These are phyloP conservation scores for Drosophila auraria DNA, from an alignment of 1,140 invertebrate species.

Conservation along the genomic window DNA sequence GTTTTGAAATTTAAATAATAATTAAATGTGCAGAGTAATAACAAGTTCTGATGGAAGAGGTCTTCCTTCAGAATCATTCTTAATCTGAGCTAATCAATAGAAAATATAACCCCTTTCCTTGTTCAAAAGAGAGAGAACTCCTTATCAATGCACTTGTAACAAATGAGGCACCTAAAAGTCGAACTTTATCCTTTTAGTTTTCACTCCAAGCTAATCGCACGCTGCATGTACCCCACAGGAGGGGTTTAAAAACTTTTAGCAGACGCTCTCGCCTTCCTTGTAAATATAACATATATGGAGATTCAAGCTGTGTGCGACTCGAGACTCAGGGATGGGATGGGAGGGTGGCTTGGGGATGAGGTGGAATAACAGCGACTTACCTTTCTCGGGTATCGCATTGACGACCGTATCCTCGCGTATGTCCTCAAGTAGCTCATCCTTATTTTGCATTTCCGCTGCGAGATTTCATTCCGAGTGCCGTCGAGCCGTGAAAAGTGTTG, in stretches of 20 bases:
- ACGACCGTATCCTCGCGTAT: conserved; percentile 81
- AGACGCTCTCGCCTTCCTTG: background rate
- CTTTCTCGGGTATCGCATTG: conserved; percentile 83
- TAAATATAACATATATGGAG: conserved; percentile 5
- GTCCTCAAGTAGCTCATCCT: conserved; percentile 82
- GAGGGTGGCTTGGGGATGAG: background rate
- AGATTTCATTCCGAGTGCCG: conserved; percentile 25
- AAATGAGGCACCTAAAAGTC: conserved; percentile 11
- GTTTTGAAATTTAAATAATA: no score
- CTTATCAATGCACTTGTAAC: background rate
- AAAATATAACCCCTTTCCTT: no score
- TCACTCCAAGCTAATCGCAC: conserved; percentile 5
- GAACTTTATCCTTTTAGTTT: background rate
- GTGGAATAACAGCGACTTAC: conserved; percentile 52
- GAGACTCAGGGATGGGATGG: background rate
- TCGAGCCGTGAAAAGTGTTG: conserved; percentile 38
- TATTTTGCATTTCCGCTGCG: conserved; percentile 83
- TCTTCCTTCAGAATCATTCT: background rate
- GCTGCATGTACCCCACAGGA: conserved; percentile 10
- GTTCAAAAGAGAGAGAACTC: background rate
- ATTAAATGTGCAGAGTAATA: background rate
- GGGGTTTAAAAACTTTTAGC: conserved; percentile 3
- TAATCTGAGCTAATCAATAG: background rate
- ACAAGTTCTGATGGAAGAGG: no score
- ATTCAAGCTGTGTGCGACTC: conserved; percentile 16